Evolutionary conservation across 2,113 vertebrate species (phyloP).

Genomic region (Nothobranchius furzeri): DNA sequence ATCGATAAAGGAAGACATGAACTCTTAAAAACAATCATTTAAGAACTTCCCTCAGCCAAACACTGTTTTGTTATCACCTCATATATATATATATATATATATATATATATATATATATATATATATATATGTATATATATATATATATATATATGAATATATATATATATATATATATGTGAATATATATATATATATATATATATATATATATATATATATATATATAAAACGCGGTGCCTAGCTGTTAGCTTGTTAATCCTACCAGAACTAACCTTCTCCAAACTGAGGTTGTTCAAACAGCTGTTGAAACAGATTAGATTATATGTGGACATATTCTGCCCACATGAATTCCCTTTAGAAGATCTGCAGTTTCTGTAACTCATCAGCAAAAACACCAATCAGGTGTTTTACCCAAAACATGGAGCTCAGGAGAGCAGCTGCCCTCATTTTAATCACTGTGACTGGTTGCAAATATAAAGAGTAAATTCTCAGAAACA

Average conservation of each 20-base stretch:
- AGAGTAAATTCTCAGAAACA: slow-evolving; percentile 44
- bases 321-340: background rate
- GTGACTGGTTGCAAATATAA: slow-evolving; percentile 45
- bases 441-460: slow-evolving; percentile 35
- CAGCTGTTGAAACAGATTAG: background rate
- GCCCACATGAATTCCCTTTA: background rate
- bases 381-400: too few relatives aligned
- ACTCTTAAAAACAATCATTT: too few relatives aligned
- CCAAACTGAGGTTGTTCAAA: background rate
- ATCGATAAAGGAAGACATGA: too few relatives aligned
- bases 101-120: too few relatives aligned
- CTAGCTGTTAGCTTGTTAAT: background rate
- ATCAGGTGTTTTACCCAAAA: slow-evolving; percentile 19
- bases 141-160: too few relatives aligned
- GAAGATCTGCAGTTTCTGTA: background rate
- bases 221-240: background rate
- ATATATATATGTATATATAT: too few relatives aligned
- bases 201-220: too few relatives aligned
- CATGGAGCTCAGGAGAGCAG: slow-evolving; percentile 17
- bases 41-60: too few relatives aligned
- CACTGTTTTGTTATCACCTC: too few relatives aligned
- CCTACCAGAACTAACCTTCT: background rate
- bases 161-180: too few relatives aligned
- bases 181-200: too few relatives aligned
- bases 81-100: too few relatives aligned